phyloP scores from a whole-genome alignment of 30 jellyfish, hydroid and myxozoan species.

The Hydra vulgaris region DNA sequence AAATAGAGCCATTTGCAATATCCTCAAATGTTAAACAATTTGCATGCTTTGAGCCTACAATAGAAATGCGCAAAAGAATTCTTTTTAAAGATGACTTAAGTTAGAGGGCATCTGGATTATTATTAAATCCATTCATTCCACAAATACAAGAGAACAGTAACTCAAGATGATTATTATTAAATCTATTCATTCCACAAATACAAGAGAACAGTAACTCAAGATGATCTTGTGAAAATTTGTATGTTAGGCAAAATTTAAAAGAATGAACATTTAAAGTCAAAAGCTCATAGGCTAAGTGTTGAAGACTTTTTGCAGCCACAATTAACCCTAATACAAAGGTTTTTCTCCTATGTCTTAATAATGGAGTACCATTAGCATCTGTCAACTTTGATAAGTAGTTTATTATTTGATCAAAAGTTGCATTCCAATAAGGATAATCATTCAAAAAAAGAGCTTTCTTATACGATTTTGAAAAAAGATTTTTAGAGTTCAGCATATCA shows the following conservation, averaged over 20 bases:
- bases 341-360: conserved; percentile 16
- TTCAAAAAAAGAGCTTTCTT: conserved; percentile 8
- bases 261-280: conserved; percentile 21
- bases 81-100: conserved; percentile 17
- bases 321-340: conserved; percentile 32
- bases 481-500: no score
- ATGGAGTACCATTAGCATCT: conserved; percentile 22
- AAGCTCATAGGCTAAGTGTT: conserved; percentile 12
- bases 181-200: conserved; percentile 32
- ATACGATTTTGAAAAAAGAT: no score
- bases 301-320: conserved; percentile 1
- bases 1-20: conserved; percentile 15
- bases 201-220: conserved; percentile 33
- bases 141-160: conserved; percentile 37
- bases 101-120: conserved; percentile 35
- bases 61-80: conserved; percentile 18
- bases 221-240: conserved; percentile 40
- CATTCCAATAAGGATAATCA: conserved; percentile 8
- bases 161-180: conserved; percentile 29
- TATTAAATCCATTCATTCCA: conserved; percentile 30
- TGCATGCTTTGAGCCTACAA: conserved; percentile 30
- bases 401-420: neutral
- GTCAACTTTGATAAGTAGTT: conserved; percentile 16
- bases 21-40: conserved; percentile 28
- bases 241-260: conserved; percentile 33